phyloP scores from a whole-genome alignment of 2,113 vertebrate species.

The Platycercus adscitus region DNA sequence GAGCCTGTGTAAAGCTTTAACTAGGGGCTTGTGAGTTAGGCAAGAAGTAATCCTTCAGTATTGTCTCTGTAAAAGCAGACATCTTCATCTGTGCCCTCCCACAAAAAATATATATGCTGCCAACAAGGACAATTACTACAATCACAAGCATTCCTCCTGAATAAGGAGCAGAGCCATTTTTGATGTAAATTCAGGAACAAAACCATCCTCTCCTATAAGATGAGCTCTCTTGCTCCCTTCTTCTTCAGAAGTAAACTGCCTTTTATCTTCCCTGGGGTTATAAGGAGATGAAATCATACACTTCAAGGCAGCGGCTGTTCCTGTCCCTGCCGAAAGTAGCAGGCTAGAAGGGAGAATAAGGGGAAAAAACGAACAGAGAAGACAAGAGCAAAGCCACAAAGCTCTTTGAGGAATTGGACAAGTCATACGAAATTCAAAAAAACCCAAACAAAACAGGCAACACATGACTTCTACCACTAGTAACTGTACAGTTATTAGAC shows the following conservation, averaged over 20 bases:
- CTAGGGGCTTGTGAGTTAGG: neutral
- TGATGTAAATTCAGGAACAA: neutral
- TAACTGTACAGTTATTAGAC: neutral
- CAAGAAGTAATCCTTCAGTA: neutral
- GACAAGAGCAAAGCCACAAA: neutral
- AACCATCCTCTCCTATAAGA: neutral
- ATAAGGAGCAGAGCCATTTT: neutral
- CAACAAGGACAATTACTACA: neutral
- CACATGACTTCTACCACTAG: neutral
- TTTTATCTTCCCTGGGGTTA: neutral
- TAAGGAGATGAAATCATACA: neutral
- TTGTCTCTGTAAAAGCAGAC: neutral
- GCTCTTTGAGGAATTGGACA: neutral
- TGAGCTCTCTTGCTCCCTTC: neutral
- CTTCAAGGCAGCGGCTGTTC: neutral
- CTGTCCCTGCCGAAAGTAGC: neutral
- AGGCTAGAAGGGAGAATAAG: neutral
- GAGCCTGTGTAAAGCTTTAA: neutral
- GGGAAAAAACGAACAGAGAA: neutral
- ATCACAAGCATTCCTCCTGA: neutral
- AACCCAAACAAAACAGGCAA: neutral
- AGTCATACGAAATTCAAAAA: rapidly evolving
- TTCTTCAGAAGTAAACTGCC: neutral
- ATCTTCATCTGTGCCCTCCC: neutral
- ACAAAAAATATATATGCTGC: neutral